Percentiles rank a stretch among this genome's conserved stretches.
phyloP scores from a whole-genome alignment of 2,888 invertebrate species.

The Apamea epomidion region DNA sequence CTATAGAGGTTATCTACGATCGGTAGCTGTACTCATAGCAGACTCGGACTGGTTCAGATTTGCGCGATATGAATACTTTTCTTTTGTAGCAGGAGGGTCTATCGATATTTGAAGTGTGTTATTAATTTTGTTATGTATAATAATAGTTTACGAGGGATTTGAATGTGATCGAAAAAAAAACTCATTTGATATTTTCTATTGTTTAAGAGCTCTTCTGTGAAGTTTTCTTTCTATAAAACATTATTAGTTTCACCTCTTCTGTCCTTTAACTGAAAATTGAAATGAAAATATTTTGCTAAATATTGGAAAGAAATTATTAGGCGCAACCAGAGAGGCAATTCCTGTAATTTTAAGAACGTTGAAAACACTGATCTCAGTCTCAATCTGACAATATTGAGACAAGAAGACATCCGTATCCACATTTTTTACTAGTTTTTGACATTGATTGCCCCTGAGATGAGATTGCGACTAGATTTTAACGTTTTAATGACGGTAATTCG shows the following conservation, averaged over 20 bases:
- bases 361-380: too few species aligned
- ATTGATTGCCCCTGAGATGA: background rate
- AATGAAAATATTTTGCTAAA: background rate
- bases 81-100: background rate
- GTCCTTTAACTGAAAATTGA: background rate
- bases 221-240: background rate
- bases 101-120: constrained; percentile 10
- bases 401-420: background rate
- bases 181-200: constrained; percentile 8
- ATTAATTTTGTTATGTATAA: constrained; percentile 13
- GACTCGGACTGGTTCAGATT: constrained; percentile 1
- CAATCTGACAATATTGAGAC: too few species aligned
- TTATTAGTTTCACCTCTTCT: constrained; percentile 21
- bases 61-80: background rate
- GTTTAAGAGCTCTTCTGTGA: constrained; percentile 25
- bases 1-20: background rate
- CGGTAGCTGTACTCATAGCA: background rate
- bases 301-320: background rate
- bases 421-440: background rate
- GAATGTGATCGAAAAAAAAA: constrained; percentile 27
- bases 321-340: too few species aligned
- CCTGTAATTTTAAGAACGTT: too few species aligned
- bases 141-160: constrained; percentile 11
- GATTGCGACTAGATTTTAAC: too few species aligned
- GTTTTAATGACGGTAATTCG: background rate